Conservation (phyloP, 2,113 vertebrate species). For the Campylomormyrus numenius region DNA sequence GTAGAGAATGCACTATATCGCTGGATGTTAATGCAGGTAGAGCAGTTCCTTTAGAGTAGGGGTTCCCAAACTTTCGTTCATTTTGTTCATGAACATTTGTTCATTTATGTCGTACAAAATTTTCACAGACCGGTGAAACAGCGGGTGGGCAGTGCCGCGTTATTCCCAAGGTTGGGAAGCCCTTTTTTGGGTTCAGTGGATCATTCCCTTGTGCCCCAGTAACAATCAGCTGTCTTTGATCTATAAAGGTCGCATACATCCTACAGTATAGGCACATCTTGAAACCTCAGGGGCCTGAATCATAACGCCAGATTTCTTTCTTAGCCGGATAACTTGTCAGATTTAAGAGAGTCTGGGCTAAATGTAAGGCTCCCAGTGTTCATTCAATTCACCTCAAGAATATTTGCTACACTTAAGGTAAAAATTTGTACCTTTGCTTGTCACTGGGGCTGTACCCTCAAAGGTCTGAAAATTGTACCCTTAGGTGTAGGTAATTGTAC, state of each 20-base stretch:
- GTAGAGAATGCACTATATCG: background rate
- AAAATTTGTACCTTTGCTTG: no score
- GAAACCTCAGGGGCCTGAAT: background rate
- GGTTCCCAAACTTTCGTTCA: background rate
- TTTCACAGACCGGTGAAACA: background rate
- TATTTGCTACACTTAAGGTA: background rate
- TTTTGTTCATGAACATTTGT: no score
- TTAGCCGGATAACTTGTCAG: background rate
- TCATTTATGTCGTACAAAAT: background rate
- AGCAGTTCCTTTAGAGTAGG: background rate
- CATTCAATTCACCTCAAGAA: background rate
- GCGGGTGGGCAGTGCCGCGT: no score
- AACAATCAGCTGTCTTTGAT: background rate
- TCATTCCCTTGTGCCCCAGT: background rate
- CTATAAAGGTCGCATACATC: background rate
- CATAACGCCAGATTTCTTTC: background rate
- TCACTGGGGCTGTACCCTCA: no score
- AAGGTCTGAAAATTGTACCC: no score
- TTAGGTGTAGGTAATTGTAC: no score
- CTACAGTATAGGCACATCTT: background rate
- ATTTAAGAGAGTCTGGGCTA: background rate
- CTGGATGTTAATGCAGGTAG: background rate
- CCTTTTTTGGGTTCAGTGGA: background rate
- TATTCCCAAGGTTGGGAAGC: background rate
- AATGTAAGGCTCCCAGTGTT: background rate